Conservation (phyloP, 1,140 invertebrate genomes). For the Acromyrmex heyeri region DNA sequence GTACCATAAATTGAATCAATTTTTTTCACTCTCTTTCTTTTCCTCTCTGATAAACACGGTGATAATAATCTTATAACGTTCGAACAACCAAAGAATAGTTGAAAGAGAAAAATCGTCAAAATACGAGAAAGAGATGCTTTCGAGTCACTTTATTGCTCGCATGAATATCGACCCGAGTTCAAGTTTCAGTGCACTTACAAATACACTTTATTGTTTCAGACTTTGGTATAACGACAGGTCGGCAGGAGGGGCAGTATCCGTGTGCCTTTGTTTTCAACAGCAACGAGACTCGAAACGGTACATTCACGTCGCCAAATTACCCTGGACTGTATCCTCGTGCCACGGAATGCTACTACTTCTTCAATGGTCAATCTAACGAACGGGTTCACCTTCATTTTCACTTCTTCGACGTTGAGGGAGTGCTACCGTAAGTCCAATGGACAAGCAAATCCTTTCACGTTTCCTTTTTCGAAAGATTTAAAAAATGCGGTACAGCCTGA, state of each 20-base stretch:
- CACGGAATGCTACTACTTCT: conserved; percentile 98
- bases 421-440: conserved; percentile 91
- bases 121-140: conserved; percentile 19
- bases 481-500: not conserved
- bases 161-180: not conserved
- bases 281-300: conserved; percentile 92
- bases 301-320: conserved; percentile 96
- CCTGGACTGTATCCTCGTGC: conserved; percentile 96
- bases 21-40: not conserved
- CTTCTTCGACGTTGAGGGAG: conserved; percentile 97
- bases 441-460: conserved; percentile 1
- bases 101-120: conserved; percentile 19
- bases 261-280: conserved; percentile 95
- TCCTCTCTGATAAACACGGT: not conserved
- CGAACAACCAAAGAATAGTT: not conserved
- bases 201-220: conserved; percentile 85
- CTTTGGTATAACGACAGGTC: conserved; percentile 93
- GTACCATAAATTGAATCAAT: conserved; percentile 17
- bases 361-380: conserved; percentile 93
- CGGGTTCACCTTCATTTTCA: conserved; percentile 95
- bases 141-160: not conserved
- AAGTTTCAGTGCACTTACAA: conserved; percentile 14
- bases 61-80: conserved; percentile 28
- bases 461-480: not conserved
- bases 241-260: conserved; percentile 91